These are phyloP conservation scores for Caenorhabditis sp. DNA, from an alignment of 2,888 invertebrate genomes.

Conservation along the genomic window DNA sequence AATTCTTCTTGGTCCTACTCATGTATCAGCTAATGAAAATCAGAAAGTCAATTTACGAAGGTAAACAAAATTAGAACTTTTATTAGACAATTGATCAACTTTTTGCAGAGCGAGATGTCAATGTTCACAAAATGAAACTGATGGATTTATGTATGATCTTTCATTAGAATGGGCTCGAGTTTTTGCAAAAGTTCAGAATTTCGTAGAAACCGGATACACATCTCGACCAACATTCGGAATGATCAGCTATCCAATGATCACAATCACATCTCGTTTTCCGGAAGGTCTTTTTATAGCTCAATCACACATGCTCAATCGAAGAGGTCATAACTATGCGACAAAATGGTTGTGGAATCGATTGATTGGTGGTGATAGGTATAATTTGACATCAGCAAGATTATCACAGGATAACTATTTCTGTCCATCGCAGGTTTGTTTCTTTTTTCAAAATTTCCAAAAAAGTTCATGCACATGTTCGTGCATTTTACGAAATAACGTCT, in stretches of 20 bases:
- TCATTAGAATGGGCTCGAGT: constrained; percentile 53
- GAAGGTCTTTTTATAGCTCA: constrained; percentile 60
- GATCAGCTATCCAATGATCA: constrained; percentile 63
- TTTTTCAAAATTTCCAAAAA: background rate
- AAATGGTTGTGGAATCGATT: constrained; percentile 69
- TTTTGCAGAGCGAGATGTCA: constrained; percentile 51
- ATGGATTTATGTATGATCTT: constrained; percentile 57
- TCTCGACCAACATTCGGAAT: constrained; percentile 62
- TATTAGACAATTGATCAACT: background rate
- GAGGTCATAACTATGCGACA: constrained; percentile 67
- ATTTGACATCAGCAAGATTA: constrained; percentile 62
- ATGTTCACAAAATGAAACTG: constrained; percentile 54
- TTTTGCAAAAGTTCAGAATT: constrained; percentile 44
- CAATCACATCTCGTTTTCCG: constrained; percentile 68
- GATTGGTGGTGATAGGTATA: constrained; percentile 66
- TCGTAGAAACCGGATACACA: constrained; percentile 30
- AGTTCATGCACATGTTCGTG: no score
- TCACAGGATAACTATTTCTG: constrained; percentile 66
- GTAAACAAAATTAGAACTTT: background rate
- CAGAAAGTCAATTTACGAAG: constrained; percentile 53
- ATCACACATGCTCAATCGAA: constrained; percentile 56
- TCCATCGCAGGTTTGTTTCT: constrained; percentile 41
- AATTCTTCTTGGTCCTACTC: constrained; percentile 65
- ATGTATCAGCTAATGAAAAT: constrained; percentile 59
- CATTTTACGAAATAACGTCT: no score